Evolutionary conservation across 1,140 invertebrate genomes (phyloP), one percentile per base, ranked within the genome.

Genomic region (Maconellicoccus hirsutus): DNA sequence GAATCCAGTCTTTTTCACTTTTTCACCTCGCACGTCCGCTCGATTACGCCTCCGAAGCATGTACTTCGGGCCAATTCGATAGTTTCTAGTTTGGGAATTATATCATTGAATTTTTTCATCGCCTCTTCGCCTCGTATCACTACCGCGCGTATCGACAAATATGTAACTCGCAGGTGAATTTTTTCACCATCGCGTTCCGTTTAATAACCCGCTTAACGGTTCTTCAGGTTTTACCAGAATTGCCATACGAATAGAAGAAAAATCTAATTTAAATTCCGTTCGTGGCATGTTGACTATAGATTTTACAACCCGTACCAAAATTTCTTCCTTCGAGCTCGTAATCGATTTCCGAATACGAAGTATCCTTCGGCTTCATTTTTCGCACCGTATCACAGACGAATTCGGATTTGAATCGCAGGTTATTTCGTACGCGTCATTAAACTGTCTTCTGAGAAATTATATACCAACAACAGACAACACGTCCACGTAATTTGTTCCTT

Each of bases 1-100:
- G n/a, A 52, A 52, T 52, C 42, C 42, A 52, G 42, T 52, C 42
- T 52, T 52, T 52, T 52, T 52, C 42, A 52, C 42, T 52, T 52
- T 52, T 52, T 19, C 10, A 52, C 42, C 42, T 14, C 42, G 10
- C 42, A 8, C 42, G 10, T 16, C 42, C 6, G 42, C 16, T 33
- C 29, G 12, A 33, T 6, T 6, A 52, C n/a, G 16, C 16, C n/a
- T 52, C 10, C 42, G n/a, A n/a, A n/a, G n/a, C n/a, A n/a, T n/a
- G n/a, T 16, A 52, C 42, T 52, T 16, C n/a, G n/a, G 42, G 42
- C 42, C 3, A 19, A 52, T 52, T 33, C 29, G 29, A 33, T 33
- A 33, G 29, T 33, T 33, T 33, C 29, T 33, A 3, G 29, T 33
- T 33, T 33, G 10, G 42, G 42, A 52, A 52, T 52, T 52, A 52